phyloP scores from a whole-genome alignment of 1,140 invertebrate species.

The Cotesia typhae region DNA sequence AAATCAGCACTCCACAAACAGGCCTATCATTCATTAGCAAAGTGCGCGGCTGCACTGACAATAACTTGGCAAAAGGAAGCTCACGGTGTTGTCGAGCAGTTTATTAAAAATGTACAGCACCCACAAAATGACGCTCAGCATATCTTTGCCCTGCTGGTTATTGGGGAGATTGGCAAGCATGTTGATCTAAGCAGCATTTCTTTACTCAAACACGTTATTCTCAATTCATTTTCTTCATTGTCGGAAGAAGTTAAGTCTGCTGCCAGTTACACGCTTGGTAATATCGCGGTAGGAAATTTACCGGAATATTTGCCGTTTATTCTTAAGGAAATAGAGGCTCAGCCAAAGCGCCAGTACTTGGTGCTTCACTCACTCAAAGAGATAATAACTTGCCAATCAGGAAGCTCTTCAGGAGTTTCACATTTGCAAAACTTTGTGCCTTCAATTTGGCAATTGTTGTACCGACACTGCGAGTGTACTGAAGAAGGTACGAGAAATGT shows the following conservation, averaged over 20 bases:
- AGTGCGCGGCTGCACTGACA: slow-evolving; percentile 93
- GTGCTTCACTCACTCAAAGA: slow-evolving; percentile 97
- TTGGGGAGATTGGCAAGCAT: slow-evolving; percentile 96
- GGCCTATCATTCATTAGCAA: slow-evolving; percentile 92
- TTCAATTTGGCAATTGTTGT: slow-evolving; percentile 88
- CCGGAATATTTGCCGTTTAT: slow-evolving; percentile 94
- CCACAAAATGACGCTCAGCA: slow-evolving; percentile 81
- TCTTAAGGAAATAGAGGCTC: slow-evolving; percentile 90
- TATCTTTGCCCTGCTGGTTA: slow-evolving; percentile 90
- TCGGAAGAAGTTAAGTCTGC: slow-evolving; percentile 94
- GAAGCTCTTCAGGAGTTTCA: slow-evolving; percentile 78
- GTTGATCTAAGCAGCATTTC: slow-evolving; percentile 85
- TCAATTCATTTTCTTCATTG: slow-evolving; percentile 78
- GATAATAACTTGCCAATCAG: slow-evolving; percentile 89
- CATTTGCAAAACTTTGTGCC: slow-evolving; percentile 86
- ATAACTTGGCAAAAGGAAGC: slow-evolving; percentile 79
- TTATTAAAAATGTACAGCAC: slow-evolving; percentile 84
- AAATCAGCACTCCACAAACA: slow-evolving; percentile 72
- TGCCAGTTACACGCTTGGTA: slow-evolving; percentile 95
- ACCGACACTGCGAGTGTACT: slow-evolving; percentile 92
- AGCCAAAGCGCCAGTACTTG: slow-evolving; percentile 95
- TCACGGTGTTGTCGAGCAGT: slow-evolving; percentile 83
- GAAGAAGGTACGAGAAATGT: slow-evolving; percentile 98
- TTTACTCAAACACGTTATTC: slow-evolving; percentile 77
- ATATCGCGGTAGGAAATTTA: slow-evolving; percentile 94